Evolutionary conservation across 1,140 invertebrate species (phyloP).

Genomic region (Aphis gossypii): DNA sequence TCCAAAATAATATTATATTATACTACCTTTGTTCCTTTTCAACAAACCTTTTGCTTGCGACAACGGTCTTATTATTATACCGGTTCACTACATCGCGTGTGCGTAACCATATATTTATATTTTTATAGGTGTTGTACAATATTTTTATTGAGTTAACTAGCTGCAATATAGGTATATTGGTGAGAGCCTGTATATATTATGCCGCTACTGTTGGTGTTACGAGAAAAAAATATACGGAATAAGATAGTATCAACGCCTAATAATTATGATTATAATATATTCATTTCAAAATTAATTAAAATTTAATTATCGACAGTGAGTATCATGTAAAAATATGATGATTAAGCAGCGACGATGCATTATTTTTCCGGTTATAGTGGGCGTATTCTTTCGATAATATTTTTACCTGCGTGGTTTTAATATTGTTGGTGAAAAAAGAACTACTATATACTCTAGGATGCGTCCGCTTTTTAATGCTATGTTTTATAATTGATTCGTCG

Average conservation of each 20-base stretch:
- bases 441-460: background rate
- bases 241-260: constrained; percentile 39
- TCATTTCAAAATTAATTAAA: constrained; percentile 52
- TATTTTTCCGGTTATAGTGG: constrained; percentile 44
- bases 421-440: constrained; percentile 25
- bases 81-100: background rate
- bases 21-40: background rate
- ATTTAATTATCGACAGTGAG: constrained; percentile 33
- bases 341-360: constrained; percentile 21
- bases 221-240: background rate
- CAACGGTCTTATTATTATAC: background rate
- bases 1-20: background rate
- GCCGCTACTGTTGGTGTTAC: constrained; percentile 33
- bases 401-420: constrained; percentile 39
- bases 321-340: constrained; percentile 36
- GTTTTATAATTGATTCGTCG: constrained; percentile 18
- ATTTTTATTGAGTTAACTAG: constrained; percentile 17
- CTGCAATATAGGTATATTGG: background rate
- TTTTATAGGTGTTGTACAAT: constrained; percentile 16
- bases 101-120: background rate
- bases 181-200: background rate
- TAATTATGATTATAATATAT: constrained; percentile 37
- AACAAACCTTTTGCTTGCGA: background rate
- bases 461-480: background rate
- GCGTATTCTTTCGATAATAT: constrained; percentile 34